Base-by-base conservation (phyloP, 2,113 vertebrate species). In the Equus quagga region DNA sequence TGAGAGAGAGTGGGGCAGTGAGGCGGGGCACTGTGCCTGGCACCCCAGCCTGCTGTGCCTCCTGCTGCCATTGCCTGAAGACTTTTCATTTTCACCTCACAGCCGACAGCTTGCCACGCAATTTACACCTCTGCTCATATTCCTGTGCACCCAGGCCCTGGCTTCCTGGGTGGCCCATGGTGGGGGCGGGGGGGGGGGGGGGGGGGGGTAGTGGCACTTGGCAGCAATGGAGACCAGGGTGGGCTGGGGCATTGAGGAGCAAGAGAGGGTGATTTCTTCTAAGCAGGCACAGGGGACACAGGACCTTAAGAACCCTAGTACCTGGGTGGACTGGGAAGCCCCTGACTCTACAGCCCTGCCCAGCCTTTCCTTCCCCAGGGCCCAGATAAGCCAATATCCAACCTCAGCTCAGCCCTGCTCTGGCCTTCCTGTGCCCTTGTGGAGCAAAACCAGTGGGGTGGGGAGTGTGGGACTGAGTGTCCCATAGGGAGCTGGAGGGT, bases 61-160 rank as follows among this genome's bases (percentile, higher is more conserved):
- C 64, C 70, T 36, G 92, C 69, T 0, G 15, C 95, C 1, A 2
- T 72, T 54, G 95, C 94, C 94, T 96, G 95, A 96, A 97, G 93
- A 97, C 95, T 98, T 99, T 98, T 99, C 98, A 99, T 99, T 99
- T 99, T 98, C 99, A 99, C 99, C 98, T 99, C 93, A 91, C 96
- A 14, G 31, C 91, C 80, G 91, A 97, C 97, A 98, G 98, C 97
- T 73, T 5, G n/a, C 98, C 98, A 98, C 80, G 97, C 97, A 99
- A 99, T 99, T 99, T 98, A 98, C 99, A 99, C 98, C 97, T 99
- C 96, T 86, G 96, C 84, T 33, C 94, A 75, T 83, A 84, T 97
- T 89, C 90, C 95, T 82, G 96, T 2, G 28, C 70, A n/a, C 60
- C 44, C 60, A 64, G 84, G 75, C 58, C 75, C 89, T 58, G 58